Evolutionary conservation across 2,888 invertebrate species (phyloP), one percentile per base, ranked within the genome.

Genomic region (Agrochola macilenta): DNA sequence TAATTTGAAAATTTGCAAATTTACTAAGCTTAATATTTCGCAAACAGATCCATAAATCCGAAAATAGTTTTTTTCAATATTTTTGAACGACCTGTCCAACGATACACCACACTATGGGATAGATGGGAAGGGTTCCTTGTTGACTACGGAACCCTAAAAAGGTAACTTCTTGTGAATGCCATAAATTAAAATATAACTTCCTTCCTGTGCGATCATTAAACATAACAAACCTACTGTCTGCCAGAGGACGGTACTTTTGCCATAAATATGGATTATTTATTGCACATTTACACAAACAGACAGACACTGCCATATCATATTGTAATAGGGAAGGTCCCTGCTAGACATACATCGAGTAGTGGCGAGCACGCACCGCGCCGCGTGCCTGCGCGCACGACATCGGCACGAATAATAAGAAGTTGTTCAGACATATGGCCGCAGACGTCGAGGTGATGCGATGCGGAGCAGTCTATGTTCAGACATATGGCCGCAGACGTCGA

Each of bases 381-480:
- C 87, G 43, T 81, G 77, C 87, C 79, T 83, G 57, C 69, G 78
- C 84, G 84, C 74, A 12, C 78, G 35, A 2, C n/a, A 39, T 76
- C 46, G 58, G 54, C 5, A 12, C 39, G 81, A 78, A 82, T 84
- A 82, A 72, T 77, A 81, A 86, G 60, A 81, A 87, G 60, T 64
- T 63, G 64, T n/a, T 23, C 49, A 35, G 49, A 60, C 49, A 60
- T 46, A 60, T 26, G 54, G 43, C 43, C 9, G 54, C 30, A 43
- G 43, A 46, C n/a, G 17, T 0, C 1, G 20, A 58, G 26, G 4
- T 23, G 63, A 30, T 49, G 57, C 23, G 0, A 26, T 26, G 57
- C 30, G 57, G 46, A 57, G 23, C 9, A 69, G 11, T 2, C 17
- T 26, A 17, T 14, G 43, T n/a, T 23, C 49, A 35, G 49, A 60